Conservation (phyloP, 2,113 vertebrate genomes). For the Apodemus sylvaticus region DNA sequence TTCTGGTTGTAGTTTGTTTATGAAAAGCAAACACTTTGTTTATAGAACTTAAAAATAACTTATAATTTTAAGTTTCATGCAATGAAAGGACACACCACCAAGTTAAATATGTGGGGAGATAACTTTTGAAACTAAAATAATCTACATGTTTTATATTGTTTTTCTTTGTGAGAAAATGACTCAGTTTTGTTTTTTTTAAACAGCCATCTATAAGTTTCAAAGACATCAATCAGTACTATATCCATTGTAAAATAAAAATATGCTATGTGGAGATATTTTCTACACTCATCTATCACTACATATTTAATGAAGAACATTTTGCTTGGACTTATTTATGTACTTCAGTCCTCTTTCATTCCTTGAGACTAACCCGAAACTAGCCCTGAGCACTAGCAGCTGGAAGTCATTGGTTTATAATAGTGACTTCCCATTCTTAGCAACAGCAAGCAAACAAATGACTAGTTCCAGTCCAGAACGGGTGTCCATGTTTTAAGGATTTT, state of each 20-base stretch:
- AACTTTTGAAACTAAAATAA: neutral
- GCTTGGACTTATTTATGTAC: conserved; percentile 23
- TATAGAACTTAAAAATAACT: neutral
- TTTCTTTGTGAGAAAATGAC: neutral
- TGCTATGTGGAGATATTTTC: neutral
- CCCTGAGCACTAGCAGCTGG: neutral
- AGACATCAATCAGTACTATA: neutral
- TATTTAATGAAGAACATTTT: conserved; percentile 52
- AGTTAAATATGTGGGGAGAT: neutral
- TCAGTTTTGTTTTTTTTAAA: neutral
- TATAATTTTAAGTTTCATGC: neutral
- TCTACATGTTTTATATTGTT: neutral
- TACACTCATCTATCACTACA: conserved; percentile 15
- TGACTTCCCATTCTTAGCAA: conserved; percentile 12
- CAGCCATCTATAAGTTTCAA: neutral
- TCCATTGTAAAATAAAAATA: neutral
- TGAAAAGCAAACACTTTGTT: neutral
- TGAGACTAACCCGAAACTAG: conserved; percentile 51
- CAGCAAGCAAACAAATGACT: neutral
- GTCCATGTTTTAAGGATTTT: no score
- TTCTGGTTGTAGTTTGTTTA: neutral
- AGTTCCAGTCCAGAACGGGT: conserved; percentile 44
- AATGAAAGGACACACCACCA: neutral
- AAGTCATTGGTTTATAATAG: conserved; percentile 49
- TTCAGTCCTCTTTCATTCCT: conserved; percentile 53